phyloP scores from a whole-genome alignment of 2,113 vertebrate species.

The Recurvirostra avosetta region DNA sequence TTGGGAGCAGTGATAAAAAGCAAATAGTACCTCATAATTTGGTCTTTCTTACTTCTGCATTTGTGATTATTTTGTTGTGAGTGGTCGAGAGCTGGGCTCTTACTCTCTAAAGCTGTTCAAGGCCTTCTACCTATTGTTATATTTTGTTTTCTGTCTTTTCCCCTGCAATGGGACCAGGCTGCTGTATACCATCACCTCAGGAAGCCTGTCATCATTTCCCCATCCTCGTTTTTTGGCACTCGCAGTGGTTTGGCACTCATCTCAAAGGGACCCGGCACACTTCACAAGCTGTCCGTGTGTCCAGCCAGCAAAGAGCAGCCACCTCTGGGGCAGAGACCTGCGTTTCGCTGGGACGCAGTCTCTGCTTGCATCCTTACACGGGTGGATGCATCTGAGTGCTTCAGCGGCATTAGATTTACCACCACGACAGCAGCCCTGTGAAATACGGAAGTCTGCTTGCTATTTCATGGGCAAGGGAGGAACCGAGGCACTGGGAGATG shows the following conservation, averaged over 20 bases:
- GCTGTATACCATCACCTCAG: not conserved
- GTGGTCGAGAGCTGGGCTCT: not conserved
- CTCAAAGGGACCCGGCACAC: not conserved
- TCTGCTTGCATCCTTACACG: not conserved
- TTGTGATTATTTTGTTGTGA: not conserved
- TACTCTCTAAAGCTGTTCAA: constrained; percentile 4
- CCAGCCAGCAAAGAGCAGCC: not conserved
- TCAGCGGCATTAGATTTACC: not conserved
- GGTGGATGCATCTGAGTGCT: not conserved
- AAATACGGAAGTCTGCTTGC: not conserved
- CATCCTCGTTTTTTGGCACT: not conserved
- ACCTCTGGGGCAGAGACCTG: not conserved
- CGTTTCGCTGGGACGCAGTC: not conserved
- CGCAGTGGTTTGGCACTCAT: not conserved
- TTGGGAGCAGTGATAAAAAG: constrained; percentile 45
- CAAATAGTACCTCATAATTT: constrained; percentile 56
- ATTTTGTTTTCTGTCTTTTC: not conserved
- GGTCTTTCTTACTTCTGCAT: not conserved
- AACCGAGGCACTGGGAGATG: not conserved
- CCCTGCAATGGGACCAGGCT: not conserved
- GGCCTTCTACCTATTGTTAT: constrained; percentile 21
- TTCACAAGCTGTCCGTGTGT: not conserved
- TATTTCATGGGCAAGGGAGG: not conserved
- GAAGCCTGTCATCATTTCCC: constrained; percentile 35
- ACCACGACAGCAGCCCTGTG: not conserved